Evolutionary conservation across 2,113 vertebrate species (phyloP).

Genomic region (Spea multiplicata): DNA sequence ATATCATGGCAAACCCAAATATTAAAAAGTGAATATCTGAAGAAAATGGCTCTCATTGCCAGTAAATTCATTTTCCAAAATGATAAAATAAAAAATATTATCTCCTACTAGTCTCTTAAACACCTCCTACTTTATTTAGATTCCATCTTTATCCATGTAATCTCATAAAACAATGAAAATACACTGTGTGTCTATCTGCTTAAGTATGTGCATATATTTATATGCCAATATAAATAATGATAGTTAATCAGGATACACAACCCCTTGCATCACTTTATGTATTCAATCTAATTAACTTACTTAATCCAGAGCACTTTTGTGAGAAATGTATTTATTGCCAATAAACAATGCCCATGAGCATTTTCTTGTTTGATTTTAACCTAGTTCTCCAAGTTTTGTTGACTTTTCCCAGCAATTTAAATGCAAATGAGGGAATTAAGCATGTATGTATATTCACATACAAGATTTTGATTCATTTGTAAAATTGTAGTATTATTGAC

Average conservation of each 20-base stretch:
- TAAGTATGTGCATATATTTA: no score
- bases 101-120: no score
- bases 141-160: no score
- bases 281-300: neutral
- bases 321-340: neutral
- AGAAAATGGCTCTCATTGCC: no score
- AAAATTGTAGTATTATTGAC: neutral
- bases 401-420: constrained; percentile 34
- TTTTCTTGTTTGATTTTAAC: neutral
- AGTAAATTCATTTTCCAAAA: no score
- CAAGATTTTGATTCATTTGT: constrained; percentile 3
- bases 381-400: constrained; percentile 11
- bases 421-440: constrained; percentile 28
- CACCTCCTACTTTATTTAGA: no score
- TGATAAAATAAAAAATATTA: no score
- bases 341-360: neutral
- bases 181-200: no score
- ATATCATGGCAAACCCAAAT: no score
- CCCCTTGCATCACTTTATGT: neutral
- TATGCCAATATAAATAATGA: neutral
- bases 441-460: constrained; percentile 5
- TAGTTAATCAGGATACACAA: neutral
- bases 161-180: no score
- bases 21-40: no score
- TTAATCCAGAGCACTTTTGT: neutral